Evolutionary conservation across 2,113 vertebrate species (phyloP), one percentile per base, ranked within the genome.

Genomic region (Mormyrus iriodes): DNA sequence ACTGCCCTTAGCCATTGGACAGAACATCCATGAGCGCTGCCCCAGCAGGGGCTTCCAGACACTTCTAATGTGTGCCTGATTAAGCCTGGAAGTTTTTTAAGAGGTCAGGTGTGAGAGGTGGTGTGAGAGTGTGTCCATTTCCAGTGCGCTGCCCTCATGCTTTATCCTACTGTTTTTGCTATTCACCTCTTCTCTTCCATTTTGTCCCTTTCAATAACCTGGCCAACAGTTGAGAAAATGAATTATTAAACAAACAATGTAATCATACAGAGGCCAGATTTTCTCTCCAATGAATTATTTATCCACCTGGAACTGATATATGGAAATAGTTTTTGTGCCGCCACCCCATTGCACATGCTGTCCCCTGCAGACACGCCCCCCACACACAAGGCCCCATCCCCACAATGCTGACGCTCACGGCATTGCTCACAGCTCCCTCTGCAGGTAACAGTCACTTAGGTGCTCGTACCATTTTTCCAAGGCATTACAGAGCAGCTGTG

Each of bases 211-310:
- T n/a, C 19, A 61, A 5, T 61, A n/a, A 87, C 52, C 52, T 65
- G 39, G 51, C 21, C 51, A 24, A 31, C 19, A 21, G 53, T 39
- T n/a, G 31, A 48, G 39, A 65, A 88, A 88, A 88, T 88, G 58
- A 89, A 73, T 89, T 94, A 95, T 95, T 93, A 95, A 91, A 88
- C 19, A 19, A 48, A 46, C 86, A 85, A 48, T 49, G 21, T 93
- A 93, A 95, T 95, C 94, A 94, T 91, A 91, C 39, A 88, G 90
- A 83, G 90, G 89, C 91, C 92, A 92, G 92, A 92, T 89, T 92
- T 92, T 91, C 92, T 92, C 90, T 90, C 90, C 90, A 89, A 93
- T 95, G 92, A 95, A 95, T 95, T 93, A 95, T 94, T 92, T 93
- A 92, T 92, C 92, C 91, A 93, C 76, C 89, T 92, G 52, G 88